Conservation (phyloP, 30 jellyfish, hydroid and myxozoan genomes). For the Turritopsis rubra region DNA sequence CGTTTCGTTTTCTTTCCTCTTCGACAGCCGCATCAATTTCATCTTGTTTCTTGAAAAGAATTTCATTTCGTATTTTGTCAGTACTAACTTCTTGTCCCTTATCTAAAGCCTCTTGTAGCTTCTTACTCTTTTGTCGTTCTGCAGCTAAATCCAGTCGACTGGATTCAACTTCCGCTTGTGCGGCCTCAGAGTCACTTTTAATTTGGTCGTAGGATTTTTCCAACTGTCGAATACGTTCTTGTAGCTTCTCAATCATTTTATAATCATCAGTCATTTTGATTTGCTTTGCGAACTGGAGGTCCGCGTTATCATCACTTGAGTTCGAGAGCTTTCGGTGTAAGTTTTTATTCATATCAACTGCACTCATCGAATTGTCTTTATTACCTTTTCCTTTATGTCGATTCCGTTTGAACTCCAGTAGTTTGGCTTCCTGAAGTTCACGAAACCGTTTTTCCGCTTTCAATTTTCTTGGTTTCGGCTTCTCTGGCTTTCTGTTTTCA, state of each 20-base stretch:
- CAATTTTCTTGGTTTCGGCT: neutral
- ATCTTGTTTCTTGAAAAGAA: constrained; percentile 21
- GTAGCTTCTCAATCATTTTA: constrained; percentile 63
- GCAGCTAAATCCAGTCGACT: constrained; percentile 21
- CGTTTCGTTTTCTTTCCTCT: constrained; percentile 32
- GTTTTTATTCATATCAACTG: constrained; percentile 6
- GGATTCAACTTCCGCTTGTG: constrained; percentile 32
- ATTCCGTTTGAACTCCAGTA: neutral
- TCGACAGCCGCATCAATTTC: constrained; percentile 32
- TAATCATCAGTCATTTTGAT: constrained; percentile 85
- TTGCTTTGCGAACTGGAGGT: constrained; percentile 38
- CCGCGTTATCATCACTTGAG: constrained; percentile 36
- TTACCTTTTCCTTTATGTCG: neutral
- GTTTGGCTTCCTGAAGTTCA: constrained; percentile 14
- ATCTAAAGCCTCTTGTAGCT: constrained; percentile 20
- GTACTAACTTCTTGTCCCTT: constrained; percentile 25
- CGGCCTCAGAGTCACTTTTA: constrained; percentile 67
- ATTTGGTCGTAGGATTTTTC: constrained; percentile 54
- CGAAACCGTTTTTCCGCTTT: constrained; percentile 22
- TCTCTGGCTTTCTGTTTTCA: neutral
- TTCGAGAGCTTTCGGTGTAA: neutral
- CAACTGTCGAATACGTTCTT: constrained; percentile 55
- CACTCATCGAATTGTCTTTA: neutral
- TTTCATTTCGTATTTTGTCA: constrained; percentile 14
- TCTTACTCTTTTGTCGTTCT: constrained; percentile 20